Evolutionary conservation across 2,888 invertebrate species (phyloP).

Genomic region (Phaonia tiefii): DNA sequence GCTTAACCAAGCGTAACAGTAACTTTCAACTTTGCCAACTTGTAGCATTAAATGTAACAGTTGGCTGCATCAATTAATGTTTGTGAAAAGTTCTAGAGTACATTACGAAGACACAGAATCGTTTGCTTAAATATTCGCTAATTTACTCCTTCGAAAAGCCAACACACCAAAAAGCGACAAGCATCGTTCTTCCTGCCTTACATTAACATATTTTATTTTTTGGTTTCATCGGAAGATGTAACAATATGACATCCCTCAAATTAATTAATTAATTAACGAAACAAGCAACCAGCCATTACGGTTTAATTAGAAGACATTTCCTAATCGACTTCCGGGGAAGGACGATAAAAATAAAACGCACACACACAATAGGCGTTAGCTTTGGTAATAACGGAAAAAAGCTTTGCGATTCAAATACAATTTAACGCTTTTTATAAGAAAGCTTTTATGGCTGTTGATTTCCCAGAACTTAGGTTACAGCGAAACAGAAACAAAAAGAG

Average conservation of each 20-base stretch:
- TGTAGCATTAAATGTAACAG: no score
- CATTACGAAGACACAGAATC: no score
- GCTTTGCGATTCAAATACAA: constrained; percentile 4
- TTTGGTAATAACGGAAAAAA: not conserved
- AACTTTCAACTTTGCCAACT: no score
- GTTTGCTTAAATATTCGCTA: not conserved
- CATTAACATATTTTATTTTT: no score
- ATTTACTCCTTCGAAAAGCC: not conserved
- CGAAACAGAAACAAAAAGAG: constrained; percentile 5
- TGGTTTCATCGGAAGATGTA: constrained; percentile 4
- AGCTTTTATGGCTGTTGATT: constrained; percentile 1
- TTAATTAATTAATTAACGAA: constrained; percentile 24
- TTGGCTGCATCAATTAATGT: no score
- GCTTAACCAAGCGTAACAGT: no score
- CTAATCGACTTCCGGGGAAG: not conserved
- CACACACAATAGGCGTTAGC: no score
- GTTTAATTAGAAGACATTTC: constrained; percentile 23
- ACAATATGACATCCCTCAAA: constrained; percentile 21
- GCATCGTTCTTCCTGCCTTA: no score
- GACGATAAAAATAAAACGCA: no score
- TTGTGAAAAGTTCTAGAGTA: no score
- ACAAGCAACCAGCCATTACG: not conserved
- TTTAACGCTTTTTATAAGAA: not conserved
- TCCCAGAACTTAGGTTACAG: no score
- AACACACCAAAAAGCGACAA: no score